Evolutionary conservation across 2,113 vertebrate species (phyloP).

Genomic region (Speoplatyrhinus poulsoni): DNA sequence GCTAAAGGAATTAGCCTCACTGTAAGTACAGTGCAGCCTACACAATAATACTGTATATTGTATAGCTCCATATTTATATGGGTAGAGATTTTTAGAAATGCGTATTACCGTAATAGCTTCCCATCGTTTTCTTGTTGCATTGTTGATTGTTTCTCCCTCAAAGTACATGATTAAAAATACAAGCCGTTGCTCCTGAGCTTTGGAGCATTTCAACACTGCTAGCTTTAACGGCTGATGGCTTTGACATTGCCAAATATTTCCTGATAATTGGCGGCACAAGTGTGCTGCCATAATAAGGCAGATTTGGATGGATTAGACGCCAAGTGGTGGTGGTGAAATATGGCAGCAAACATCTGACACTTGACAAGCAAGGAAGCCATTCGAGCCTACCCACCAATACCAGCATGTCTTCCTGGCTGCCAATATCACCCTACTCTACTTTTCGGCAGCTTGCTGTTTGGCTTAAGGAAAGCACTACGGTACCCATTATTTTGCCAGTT

Average conservation of each 20-base stretch:
- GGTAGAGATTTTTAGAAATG: too few relatives aligned
- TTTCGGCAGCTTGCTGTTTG: conserved; percentile 42
- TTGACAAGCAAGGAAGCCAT: conserved; percentile 56
- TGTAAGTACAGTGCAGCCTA: too few relatives aligned
- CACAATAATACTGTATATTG: too few relatives aligned
- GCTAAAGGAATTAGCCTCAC: too few relatives aligned
- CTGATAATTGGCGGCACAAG: conserved; percentile 47
- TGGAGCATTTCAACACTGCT: conserved; percentile 24
- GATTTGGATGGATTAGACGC: conserved; percentile 71
- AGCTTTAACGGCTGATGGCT: conserved; percentile 9
- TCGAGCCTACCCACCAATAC: conserved; percentile 32
- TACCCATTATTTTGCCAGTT: conserved; percentile 19
- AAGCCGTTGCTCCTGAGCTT: background rate
- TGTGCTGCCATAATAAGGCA: conserved; percentile 62
- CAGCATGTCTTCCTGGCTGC: conserved; percentile 31
- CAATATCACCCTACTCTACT: conserved; percentile 39
- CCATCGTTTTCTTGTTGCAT: background rate
- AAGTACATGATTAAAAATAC: conserved; percentile 1
- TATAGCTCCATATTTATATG: too few relatives aligned
- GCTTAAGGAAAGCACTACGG: conserved; percentile 34
- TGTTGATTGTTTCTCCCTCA: background rate
- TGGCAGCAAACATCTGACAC: conserved; percentile 65
- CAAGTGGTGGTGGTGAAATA: conserved; percentile 56
- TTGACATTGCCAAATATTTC: conserved; percentile 27
- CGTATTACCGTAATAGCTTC: background rate